These are phyloP conservation scores for Cyanocitta stelleri DNA, from an alignment of 2,113 vertebrate species.

Conservation along the genomic window DNA sequence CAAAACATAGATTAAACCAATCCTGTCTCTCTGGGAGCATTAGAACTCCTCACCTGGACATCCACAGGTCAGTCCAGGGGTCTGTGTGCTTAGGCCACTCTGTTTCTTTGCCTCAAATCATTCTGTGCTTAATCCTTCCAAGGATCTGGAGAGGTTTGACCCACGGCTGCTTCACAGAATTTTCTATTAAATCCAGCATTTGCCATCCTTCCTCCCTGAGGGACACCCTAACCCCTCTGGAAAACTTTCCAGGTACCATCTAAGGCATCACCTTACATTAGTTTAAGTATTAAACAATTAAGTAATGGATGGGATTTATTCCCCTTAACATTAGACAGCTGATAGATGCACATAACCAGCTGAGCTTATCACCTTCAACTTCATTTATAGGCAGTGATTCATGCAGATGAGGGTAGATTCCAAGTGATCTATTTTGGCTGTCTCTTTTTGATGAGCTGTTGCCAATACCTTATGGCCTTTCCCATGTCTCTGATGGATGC, in stretches of 20 bases:
- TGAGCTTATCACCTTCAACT: not conserved
- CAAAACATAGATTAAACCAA: not conserved
- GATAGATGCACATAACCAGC: not conserved
- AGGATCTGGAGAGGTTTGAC: not conserved
- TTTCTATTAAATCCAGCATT: not conserved
- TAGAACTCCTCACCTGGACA: not conserved
- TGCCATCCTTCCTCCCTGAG: not conserved
- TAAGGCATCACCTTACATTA: not conserved
- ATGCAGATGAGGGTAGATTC: not conserved
- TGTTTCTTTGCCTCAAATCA: not conserved
- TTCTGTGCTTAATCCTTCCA: not conserved
- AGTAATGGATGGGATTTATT: not conserved
- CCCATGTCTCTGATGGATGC: no score
- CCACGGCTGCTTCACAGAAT: not conserved
- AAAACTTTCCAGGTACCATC: not conserved
- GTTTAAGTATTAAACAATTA: not conserved
- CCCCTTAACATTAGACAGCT: not conserved
- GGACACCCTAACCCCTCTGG: not conserved
- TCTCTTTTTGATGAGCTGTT: not conserved
- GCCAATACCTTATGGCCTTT: not conserved
- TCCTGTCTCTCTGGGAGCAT: not conserved
- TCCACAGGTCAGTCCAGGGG: not conserved
- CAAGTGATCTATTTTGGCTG: not conserved
- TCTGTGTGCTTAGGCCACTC: not conserved
- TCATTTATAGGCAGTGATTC: not conserved